Conservation (phyloP, 1,140 invertebrate species). For the Oedothorax gibbosus region DNA sequence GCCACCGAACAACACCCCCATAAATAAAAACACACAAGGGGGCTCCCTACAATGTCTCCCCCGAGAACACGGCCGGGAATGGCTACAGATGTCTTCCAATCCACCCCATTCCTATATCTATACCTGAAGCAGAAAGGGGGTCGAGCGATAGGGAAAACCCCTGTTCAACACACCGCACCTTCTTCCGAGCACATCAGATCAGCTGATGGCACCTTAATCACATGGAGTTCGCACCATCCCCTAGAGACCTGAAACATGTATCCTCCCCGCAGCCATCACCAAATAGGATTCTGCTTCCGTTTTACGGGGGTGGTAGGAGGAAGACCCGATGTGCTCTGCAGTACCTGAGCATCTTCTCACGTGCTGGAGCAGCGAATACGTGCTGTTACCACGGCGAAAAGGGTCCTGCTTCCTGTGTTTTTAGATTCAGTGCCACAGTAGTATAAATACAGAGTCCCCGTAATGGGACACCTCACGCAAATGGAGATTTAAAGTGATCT, state of each 20-base stretch:
- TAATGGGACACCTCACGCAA: too few relatives aligned
- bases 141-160: neutral
- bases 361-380: slow-evolving; percentile 4
- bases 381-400: slow-evolving; percentile 44
- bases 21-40: neutral
- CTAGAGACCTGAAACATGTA: neutral
- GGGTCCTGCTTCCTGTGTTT: slow-evolving; percentile 4
- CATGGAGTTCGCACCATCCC: neutral
- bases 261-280: slow-evolving; percentile 16
- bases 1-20: neutral
- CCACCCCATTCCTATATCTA: too few relatives aligned
- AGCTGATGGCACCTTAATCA: neutral
- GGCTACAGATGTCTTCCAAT: neutral
- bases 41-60: neutral
- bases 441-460: too few relatives aligned
- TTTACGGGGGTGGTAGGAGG: neutral
- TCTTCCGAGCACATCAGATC: slow-evolving; percentile 1
- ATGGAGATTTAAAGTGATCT: too few relatives aligned
- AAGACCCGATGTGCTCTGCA: too few relatives aligned
- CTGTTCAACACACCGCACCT: neutral
- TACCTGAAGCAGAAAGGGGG: neutral
- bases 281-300: slow-evolving; percentile 28
- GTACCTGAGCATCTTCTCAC: too few relatives aligned
- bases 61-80: neutral
- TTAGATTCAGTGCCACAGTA: too few relatives aligned